phyloP scores from a whole-genome alignment of 2,797 vertebrate genomes.

The Discoglossus pictus region DNA sequence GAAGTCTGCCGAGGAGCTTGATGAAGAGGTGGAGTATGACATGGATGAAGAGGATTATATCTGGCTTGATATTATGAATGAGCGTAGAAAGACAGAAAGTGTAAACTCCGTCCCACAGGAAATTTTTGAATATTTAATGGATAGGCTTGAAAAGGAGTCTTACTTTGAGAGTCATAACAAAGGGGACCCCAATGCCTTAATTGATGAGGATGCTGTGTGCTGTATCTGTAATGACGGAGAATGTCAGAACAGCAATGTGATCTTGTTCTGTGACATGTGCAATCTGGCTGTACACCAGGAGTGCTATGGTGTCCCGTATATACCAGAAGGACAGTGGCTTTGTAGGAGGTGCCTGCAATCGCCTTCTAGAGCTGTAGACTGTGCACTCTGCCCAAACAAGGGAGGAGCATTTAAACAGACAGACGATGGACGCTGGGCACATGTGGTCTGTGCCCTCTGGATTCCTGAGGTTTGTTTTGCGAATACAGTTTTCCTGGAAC shows the following conservation, averaged over 20 bases:
- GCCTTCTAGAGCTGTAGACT: conserved; percentile 94
- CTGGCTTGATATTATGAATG: conserved; percentile 99
- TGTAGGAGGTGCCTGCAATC: conserved; percentile 97
- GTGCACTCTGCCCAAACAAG: conserved; percentile 97
- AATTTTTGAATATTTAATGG: conserved; percentile 97
- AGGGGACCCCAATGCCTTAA: conserved; percentile 91
- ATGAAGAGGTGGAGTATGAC: conserved; percentile 97
- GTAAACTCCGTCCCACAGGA: conserved; percentile 95
- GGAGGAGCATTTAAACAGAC: conserved; percentile 99
- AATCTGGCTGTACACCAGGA: conserved; percentile 98
- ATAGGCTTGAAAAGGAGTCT: conserved; percentile 95
- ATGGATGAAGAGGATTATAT: conserved; percentile 98
- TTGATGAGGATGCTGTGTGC: conserved; percentile 96
- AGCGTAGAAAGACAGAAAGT: conserved; percentile 88
- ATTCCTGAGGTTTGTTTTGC: conserved; percentile 99
- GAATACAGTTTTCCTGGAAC: conserved; percentile 98
- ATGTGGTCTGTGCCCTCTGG: conserved; percentile 97
- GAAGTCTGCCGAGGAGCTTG: conserved; percentile 95
- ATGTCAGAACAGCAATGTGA: conserved; percentile 98
- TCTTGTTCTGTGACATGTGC: conserved; percentile 99
- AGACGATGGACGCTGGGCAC: conserved; percentile 95
- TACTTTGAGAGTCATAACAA: conserved; percentile 99
- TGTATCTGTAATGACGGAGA: conserved; percentile 98
- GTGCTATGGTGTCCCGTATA: conserved; percentile 98
- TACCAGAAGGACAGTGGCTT: conserved; percentile 97